Conservation (phyloP, 2,888 invertebrate genomes). For the Acleris laterana region DNA sequence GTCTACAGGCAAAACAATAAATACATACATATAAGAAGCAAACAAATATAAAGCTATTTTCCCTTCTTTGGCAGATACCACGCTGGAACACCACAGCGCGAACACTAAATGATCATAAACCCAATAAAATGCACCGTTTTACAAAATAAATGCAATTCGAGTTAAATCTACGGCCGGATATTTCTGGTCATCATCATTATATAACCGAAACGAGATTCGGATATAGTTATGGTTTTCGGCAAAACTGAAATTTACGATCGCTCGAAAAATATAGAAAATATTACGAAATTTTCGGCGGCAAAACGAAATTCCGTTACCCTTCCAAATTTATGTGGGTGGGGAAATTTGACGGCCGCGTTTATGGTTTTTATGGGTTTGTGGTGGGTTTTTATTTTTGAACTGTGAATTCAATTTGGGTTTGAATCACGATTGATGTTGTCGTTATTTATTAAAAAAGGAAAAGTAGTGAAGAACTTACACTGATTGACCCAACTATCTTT, state of each 20-base stretch:
- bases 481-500: no score
- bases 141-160: slow-evolving; percentile 14
- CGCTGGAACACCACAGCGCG: background rate
- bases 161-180: slow-evolving; percentile 28
- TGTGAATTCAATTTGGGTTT: background rate
- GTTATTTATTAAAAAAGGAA: background rate
- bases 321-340: slow-evolving; percentile 16
- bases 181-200: slow-evolving; percentile 34
- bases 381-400: slow-evolving; percentile 9
- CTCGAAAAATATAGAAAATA: slow-evolving; percentile 33
- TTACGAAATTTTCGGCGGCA: slow-evolving; percentile 28
- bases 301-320: slow-evolving; percentile 11
- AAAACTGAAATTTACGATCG: slow-evolving; percentile 32
- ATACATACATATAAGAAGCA: no score
- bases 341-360: slow-evolving; percentile 24
- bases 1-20: no score
- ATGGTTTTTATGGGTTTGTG: background rate
- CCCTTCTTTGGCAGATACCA: no score
- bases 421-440: background rate
- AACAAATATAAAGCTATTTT: no score
- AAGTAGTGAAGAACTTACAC: background rate
- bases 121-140: slow-evolving; percentile 2
- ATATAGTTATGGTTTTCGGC: slow-evolving; percentile 37
- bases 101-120: background rate
- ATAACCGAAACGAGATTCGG: slow-evolving; percentile 25